phyloP scores from a whole-genome alignment of 2,113 vertebrate genomes.

The Cettia cetti region DNA sequence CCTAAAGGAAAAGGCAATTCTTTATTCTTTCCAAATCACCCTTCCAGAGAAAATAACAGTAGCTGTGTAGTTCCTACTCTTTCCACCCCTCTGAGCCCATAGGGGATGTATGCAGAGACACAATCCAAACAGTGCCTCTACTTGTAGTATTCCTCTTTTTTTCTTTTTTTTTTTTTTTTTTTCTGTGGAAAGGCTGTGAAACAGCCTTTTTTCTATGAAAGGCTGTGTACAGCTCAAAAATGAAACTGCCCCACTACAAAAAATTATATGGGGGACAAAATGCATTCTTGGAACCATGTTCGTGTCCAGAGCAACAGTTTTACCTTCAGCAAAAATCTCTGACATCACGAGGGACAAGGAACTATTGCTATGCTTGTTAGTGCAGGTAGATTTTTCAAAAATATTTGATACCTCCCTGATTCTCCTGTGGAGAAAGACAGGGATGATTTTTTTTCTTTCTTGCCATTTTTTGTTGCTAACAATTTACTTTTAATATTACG shows the following conservation, averaged over 20 bases:
- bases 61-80: background rate
- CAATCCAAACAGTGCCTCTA: background rate
- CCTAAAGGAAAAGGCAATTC: conserved; percentile 10
- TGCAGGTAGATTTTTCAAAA: background rate
- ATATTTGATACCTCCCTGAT: background rate
- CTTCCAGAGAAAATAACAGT: background rate
- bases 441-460: background rate
- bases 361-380: background rate
- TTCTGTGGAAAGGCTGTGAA: background rate
- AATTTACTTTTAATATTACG: background rate
- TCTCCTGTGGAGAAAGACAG: background rate
- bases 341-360: background rate
- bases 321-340: background rate
- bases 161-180: background rate
- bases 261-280: background rate
- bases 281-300: background rate
- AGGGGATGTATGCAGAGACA: background rate
- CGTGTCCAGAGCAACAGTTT: background rate
- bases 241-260: background rate
- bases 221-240: background rate
- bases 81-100: background rate
- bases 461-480: background rate
- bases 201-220: background rate
- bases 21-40: background rate
- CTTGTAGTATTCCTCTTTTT: background rate